A percentile compares a stretch with the other conserved stretches of the same genome.
Conservation (phyloP, 2,113 vertebrate genomes). For the Gobiocypris rarus region DNA sequence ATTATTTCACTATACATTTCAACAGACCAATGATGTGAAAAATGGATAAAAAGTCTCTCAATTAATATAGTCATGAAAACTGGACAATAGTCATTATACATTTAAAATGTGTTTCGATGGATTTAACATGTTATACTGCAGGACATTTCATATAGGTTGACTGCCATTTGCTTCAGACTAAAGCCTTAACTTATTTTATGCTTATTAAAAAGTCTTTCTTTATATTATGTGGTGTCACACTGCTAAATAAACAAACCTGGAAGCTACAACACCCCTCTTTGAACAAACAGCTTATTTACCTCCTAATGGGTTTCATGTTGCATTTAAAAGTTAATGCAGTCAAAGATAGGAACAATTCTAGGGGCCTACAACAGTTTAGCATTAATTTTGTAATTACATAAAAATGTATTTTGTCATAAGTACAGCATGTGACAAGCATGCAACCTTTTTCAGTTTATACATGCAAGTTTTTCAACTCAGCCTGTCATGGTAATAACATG, state of each 20-base stretch:
- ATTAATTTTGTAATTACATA: not conserved
- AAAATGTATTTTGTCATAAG: too few species aligned
- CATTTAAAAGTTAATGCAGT: not conserved
- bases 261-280: not conserved
- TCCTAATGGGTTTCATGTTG: not conserved
- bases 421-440: too few species aligned
- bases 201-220: not conserved
- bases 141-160: not conserved
- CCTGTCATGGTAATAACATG: too few species aligned
- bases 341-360: not conserved
- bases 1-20: not conserved
- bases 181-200: constrained; percentile 1
- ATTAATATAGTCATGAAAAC: not conserved
- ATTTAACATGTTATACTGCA: not conserved
- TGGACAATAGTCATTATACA: too few species aligned
- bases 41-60: not conserved
- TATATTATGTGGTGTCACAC: not conserved
- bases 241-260: not conserved
- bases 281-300: not conserved
- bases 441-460: too few species aligned
- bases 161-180: not conserved
- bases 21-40: not conserved
- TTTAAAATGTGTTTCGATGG: too few species aligned
- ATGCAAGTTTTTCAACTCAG: too few species aligned
- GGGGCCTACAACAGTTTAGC: not conserved